Base-by-base conservation (phyloP, 2,888 invertebrate genomes). In the Diplolepis rosae region DNA sequence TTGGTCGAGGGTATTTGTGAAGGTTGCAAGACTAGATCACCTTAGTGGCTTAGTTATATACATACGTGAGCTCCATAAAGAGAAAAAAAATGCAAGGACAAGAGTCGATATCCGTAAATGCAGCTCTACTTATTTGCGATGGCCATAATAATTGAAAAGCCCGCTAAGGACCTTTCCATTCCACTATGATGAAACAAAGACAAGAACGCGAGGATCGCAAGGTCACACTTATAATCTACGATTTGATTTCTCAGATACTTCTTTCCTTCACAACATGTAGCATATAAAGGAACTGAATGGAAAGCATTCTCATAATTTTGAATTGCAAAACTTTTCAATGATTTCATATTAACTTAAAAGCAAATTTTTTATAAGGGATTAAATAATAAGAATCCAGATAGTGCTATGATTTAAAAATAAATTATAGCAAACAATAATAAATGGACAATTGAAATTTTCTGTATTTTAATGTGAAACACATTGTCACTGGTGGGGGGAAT, bases 81-180 rank as follows among this genome's bases (percentile, higher is more conserved):
- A 65, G 70, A 65, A 66, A 70, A 70, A 73, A 70, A 70, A 54
- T 65, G 42, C 70, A 56, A 70, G 73, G 73, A 66, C 68, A 66
- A 66, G 18, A 22, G 9, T 42, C 69, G 50, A 66, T 69, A 67
- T 61, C 61, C 61, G 39, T 61, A 61, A 61, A 61, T 61, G 61
- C 61, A 61, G 39, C 39, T 24, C 35, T 22, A 56, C 56, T 56
- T 61, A 61, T 22, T 22, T 11, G 22, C 35, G 61, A 61, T 35
- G 22, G 56, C 61, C 61, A 61, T 61, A 61, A 56, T 56, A 56
- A 56, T 56, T 56, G 56, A 56, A 56, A 56, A 56, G 39, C 61
- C 61, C 35, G 61, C 61, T 61, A 61, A 61, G 61, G 61, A 61
- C 24, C 24, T 61, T 39, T 61, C 61, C 61, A 61, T 61, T 61